Percentiles rank a stretch among this genome's conserved stretches.
phyloP scores from a whole-genome alignment of 2,888 invertebrate species.

The Drosophila diplacantha region DNA sequence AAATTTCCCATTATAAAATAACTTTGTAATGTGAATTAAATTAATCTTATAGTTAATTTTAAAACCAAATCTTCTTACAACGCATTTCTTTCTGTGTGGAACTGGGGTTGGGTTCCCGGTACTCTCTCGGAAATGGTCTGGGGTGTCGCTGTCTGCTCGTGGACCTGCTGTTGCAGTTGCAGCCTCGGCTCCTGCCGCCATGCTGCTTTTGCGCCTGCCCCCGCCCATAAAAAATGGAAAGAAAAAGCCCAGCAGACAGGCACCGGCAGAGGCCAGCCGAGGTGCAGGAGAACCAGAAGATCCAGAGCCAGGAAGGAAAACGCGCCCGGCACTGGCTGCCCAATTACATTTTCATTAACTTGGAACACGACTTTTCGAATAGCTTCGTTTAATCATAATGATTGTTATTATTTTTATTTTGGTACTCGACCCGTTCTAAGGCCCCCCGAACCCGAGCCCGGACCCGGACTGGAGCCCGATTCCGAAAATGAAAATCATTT shows the following conservation, averaged over 20 bases:
- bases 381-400: conserved; percentile 78
- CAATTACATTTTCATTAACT: conserved; percentile 79
- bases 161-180: conserved; percentile 47
- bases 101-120: conserved; percentile 17
- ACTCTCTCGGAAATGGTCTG: conserved; percentile 21
- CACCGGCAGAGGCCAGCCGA: conserved; percentile 1
- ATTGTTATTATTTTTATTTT: conserved; percentile 74
- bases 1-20: neutral
- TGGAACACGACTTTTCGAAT: conserved; percentile 78
- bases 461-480: neutral
- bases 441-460: conserved; percentile 5
- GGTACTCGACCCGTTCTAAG: conserved; percentile 54
- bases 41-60: too few relatives aligned
- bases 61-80: too few relatives aligned
- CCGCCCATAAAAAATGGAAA: conserved; percentile 21
- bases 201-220: conserved; percentile 39
- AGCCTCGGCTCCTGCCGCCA: conserved; percentile 45
- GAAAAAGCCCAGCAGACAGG: conserved; percentile 20
- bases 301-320: conserved; percentile 35
- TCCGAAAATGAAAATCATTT: conserved; percentile 49
- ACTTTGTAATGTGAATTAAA: too few relatives aligned
- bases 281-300: conserved; percentile 19
- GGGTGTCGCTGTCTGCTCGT: conserved; percentile 41
- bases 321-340: conserved; percentile 74
- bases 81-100: neutral